These are phyloP conservation scores for Prochilodus magdalenae DNA, from an alignment of 2,113 vertebrate genomes.

Conservation along the genomic window DNA sequence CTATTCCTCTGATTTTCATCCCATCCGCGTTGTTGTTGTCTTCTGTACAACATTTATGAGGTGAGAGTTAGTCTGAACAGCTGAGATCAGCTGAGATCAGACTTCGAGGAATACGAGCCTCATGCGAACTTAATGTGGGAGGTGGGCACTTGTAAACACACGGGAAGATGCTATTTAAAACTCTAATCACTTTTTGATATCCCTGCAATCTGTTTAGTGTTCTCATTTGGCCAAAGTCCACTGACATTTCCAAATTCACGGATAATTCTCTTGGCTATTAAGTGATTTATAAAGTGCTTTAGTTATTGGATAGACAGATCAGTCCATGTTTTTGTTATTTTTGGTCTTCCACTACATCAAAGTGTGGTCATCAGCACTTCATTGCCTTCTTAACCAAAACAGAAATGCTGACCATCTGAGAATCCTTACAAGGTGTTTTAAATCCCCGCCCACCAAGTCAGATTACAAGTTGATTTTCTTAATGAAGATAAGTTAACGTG, in stretches of 20 bases:
- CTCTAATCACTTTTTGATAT: not conserved
- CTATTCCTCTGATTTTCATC: conserved; percentile 11
- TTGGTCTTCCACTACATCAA: not conserved
- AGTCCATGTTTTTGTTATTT: not conserved
- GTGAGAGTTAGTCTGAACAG: conserved; percentile 9
- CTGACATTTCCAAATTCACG: not conserved
- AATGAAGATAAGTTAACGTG: too few species aligned
- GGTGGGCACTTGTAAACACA: not conserved
- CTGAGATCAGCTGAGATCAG: too few species aligned
- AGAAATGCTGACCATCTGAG: not conserved
- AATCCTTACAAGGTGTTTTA: too few species aligned
- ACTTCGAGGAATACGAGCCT: not conserved
- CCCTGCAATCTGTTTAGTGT: conserved; percentile 37
- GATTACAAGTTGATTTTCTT: too few species aligned
- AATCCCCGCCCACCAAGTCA: too few species aligned
- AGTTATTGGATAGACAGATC: not conserved
- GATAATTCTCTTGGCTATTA: not conserved
- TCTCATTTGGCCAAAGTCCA: conserved; percentile 25
- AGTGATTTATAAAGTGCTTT: not conserved
- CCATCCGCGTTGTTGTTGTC: not conserved
- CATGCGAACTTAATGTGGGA: not conserved
- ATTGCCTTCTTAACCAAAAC: not conserved
- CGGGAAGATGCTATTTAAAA: not conserved
- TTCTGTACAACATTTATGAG: not conserved
- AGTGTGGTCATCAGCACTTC: not conserved